Conservation (phyloP, 2,797 vertebrate genomes). For the Urophycis tenuis region DNA sequence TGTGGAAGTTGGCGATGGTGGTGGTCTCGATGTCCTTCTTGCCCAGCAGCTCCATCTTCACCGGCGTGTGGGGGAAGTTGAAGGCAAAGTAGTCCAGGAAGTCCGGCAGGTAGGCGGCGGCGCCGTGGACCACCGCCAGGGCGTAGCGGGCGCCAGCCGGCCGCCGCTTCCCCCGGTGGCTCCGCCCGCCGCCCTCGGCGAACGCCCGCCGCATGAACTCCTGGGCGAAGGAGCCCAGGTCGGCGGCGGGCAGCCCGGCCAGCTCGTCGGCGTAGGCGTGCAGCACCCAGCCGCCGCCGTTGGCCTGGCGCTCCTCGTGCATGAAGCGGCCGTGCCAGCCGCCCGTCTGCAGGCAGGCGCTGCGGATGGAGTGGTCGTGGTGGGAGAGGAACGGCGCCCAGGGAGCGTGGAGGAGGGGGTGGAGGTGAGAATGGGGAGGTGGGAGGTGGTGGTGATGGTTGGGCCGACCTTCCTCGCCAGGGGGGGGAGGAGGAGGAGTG, state of each 20-base stretch:
- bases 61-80: slow-evolving; percentile 95
- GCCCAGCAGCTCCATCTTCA: slow-evolving; percentile 98
- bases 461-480: background rate
- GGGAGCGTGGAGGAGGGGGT: slow-evolving; percentile 59
- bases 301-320: slow-evolving; percentile 91
- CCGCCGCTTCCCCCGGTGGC: background rate
- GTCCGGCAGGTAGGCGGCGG: slow-evolving; percentile 91
- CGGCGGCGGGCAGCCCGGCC: slow-evolving; percentile 82
- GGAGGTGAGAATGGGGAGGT: slow-evolving; percentile 61
- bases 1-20: slow-evolving; percentile 95
- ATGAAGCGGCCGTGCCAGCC: slow-evolving; percentile 84
- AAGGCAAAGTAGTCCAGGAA: slow-evolving; percentile 99
- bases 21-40: slow-evolving; percentile 99
- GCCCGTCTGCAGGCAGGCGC: slow-evolving; percentile 84
- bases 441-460: slow-evolving; percentile 30
- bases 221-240: slow-evolving; percentile 88
- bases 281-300: slow-evolving; percentile 87
- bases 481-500: slow-evolving; percentile 25
- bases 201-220: slow-evolving; percentile 92
- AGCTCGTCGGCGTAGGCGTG: slow-evolving; percentile 96
- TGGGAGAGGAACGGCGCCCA: slow-evolving; percentile 87
- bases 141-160: slow-evolving; percentile 83
- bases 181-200: slow-evolving; percentile 78
- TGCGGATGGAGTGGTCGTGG: slow-evolving; percentile 92
- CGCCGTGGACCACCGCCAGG: slow-evolving; percentile 89